phyloP scores from a whole-genome alignment of 2,888 invertebrate genomes.

The Syrphus vitripennis region DNA sequence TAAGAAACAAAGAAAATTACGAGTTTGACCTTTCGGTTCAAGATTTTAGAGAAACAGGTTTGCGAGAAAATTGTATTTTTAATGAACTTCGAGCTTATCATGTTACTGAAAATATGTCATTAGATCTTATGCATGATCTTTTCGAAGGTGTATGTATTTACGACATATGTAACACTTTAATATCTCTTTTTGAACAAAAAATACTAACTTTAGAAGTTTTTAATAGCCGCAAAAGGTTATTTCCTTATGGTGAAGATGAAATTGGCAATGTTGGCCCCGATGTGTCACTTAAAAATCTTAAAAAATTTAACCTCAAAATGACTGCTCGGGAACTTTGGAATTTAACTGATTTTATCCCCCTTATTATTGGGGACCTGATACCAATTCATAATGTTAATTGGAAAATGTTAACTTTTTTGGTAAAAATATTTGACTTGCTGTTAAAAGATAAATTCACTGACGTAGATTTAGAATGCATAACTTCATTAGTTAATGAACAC shows the following conservation, averaged over 20 bases:
- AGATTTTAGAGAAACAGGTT: constrained; percentile 61
- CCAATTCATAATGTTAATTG: constrained; percentile 15
- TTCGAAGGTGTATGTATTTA: constrained; percentile 69
- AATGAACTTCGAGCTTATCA: constrained; percentile 54
- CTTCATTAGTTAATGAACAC: constrained; percentile 34
- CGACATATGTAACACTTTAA: not conserved
- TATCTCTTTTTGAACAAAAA: not conserved
- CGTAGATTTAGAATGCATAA: constrained; percentile 37
- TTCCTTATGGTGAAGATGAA: not conserved
- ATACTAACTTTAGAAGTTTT: not conserved
- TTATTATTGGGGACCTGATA: constrained; percentile 38
- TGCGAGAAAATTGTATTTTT: constrained; percentile 49
- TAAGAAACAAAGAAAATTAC: constrained; percentile 62
- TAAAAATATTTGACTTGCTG: constrained; percentile 49
- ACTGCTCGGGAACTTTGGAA: constrained; percentile 51
- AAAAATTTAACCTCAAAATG: constrained; percentile 52
- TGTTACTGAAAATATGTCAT: constrained; percentile 58
- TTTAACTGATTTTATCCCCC: constrained; percentile 20
- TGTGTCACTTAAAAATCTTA: not conserved
- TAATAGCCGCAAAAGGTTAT: constrained; percentile 8
- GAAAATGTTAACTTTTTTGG: constrained; percentile 40
- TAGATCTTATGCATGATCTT: constrained; percentile 72
- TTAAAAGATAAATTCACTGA: constrained; percentile 43
- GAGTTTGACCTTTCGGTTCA: constrained; percentile 31
- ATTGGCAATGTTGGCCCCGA: not conserved